Conservation (phyloP, 2,797 vertebrate genomes). For the Alca torda region DNA sequence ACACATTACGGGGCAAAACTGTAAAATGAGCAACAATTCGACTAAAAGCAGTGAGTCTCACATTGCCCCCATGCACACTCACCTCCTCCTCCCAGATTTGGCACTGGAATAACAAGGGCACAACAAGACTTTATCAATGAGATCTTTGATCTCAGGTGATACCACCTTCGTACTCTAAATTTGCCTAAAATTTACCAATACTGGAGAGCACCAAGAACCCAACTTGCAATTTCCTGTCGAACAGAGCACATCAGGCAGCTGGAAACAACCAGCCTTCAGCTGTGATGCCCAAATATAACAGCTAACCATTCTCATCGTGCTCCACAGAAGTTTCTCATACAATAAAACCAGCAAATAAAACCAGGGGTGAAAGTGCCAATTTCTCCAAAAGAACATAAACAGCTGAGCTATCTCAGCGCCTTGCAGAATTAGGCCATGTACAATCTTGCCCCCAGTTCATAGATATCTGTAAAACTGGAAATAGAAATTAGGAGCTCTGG, state of each 20-base stretch:
- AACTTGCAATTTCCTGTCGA: constrained; percentile 8
- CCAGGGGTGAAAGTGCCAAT: neutral
- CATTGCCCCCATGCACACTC: neutral
- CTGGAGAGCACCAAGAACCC: neutral
- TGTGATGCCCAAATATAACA: neutral
- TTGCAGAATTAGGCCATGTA: neutral
- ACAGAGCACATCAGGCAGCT: neutral
- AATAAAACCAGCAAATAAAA: neutral
- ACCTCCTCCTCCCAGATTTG: neutral
- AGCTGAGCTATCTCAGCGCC: neutral
- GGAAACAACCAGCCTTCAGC: neutral
- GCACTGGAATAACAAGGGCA: constrained; percentile 24
- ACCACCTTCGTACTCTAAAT: neutral
- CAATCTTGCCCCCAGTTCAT: neutral
- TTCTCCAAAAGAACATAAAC: neutral
- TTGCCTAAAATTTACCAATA: neutral
- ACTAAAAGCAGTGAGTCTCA: neutral
- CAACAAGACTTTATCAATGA: constrained; percentile 25
- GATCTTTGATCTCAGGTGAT: constrained; percentile 13
- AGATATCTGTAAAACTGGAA: neutral
- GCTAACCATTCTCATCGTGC: neutral
- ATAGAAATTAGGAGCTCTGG: neutral
- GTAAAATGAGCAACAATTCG: neutral
- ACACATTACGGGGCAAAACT: neutral
- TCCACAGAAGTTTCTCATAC: neutral